phyloP scores from a whole-genome alignment of 2,113 vertebrate species.

The Lamprologus callipterus region DNA sequence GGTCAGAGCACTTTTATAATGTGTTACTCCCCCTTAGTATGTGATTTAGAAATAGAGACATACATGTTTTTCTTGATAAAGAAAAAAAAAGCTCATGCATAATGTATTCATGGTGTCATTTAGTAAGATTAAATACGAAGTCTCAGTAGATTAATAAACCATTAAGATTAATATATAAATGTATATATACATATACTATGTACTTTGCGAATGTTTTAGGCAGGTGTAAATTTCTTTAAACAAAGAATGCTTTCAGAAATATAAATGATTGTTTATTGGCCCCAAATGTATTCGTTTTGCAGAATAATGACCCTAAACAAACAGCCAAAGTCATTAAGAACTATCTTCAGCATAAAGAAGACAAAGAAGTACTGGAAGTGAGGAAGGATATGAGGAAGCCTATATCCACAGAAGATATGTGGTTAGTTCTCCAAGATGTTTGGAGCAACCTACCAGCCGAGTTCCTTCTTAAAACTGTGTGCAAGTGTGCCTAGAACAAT shows the following conservation, averaged over 20 bases:
- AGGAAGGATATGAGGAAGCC: neutral
- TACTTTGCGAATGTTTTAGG: neutral
- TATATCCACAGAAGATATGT: neutral
- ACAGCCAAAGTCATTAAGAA: neutral
- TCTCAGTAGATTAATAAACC: neutral
- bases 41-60: neutral
- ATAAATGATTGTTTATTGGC: neutral
- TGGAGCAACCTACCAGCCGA: neutral
- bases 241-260: neutral
- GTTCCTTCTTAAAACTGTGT: neutral
- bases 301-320: neutral
- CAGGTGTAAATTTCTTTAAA: neutral
- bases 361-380: neutral
- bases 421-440: neutral
- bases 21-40: neutral
- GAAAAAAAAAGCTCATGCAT: neutral
- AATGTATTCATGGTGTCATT: neutral
- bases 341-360: neutral
- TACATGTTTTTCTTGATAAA: neutral
- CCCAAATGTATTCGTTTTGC: neutral
- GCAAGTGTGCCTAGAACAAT: fast-evolving
- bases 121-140: neutral
- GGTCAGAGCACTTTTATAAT: neutral
- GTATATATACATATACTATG: neutral
- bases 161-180: neutral